phyloP scores from a whole-genome alignment of 2,888 invertebrate genomes.

The Ochlodes sylvanus region DNA sequence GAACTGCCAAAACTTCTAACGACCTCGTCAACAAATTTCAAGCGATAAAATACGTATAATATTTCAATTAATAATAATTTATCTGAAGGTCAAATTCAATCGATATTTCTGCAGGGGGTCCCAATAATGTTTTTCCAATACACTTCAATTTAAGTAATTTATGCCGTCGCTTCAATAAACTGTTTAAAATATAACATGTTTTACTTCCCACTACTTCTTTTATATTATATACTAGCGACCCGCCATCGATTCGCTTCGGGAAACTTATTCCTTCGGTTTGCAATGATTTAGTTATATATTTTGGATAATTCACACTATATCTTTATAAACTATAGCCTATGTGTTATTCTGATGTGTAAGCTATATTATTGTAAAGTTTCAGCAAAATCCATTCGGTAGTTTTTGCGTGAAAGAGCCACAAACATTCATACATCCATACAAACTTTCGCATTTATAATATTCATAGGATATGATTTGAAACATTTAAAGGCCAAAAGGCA shows the following conservation, averaged over 20 bases:
- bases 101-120: constrained; percentile 40
- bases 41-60: constrained; percentile 1
- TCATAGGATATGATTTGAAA: not conserved
- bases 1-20: not conserved
- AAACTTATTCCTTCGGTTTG: too few species aligned
- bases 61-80: constrained; percentile 41
- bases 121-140: constrained; percentile 40
- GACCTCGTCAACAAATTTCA: constrained; percentile 3
- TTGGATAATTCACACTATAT: too few species aligned
- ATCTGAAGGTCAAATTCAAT: constrained; percentile 37
- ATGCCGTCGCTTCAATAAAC: constrained; percentile 3
- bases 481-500: not conserved
- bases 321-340: too few species aligned
- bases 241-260: too few species aligned
- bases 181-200: constrained; percentile 1
- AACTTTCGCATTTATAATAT: too few species aligned
- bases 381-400: too few species aligned
- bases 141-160: constrained; percentile 34
- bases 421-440: too few species aligned
- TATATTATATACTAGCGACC: not conserved
- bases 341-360: too few species aligned
- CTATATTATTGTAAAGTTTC: too few species aligned
- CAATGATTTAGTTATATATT: too few species aligned
- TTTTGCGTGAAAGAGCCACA: too few species aligned
- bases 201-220: not conserved